Conservation (phyloP, 2,888 invertebrate genomes). For the Drosophila picticornis region DNA sequence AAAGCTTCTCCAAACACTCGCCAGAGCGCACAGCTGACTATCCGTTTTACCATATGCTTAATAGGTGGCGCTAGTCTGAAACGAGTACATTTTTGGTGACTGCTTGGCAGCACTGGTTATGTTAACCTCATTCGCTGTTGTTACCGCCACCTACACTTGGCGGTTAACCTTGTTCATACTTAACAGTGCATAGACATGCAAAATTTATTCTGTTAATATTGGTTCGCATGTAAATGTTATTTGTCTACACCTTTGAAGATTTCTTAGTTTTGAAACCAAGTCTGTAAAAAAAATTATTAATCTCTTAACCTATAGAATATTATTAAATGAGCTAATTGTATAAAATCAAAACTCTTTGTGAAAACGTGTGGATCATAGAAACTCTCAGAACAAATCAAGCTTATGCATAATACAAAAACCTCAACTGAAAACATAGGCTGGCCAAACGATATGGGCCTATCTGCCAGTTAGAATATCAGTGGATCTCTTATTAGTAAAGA, state of each 20-base stretch:
- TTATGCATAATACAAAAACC: not conserved
- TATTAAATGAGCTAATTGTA: not conserved
- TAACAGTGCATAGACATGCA: not conserved
- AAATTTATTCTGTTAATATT: not conserved
- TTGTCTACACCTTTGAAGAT: not conserved
- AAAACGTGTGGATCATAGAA: not conserved
- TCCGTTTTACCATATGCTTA: accelerated
- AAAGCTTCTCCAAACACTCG: not conserved
- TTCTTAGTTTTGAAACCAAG: not conserved
- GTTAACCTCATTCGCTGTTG: not conserved
- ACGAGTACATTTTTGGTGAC: accelerated
- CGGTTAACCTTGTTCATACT: not conserved
- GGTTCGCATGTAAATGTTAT: not conserved
- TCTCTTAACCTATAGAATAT: not conserved
- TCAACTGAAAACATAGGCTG: not conserved
- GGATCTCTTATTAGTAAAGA: too few species aligned
- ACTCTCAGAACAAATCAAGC: not conserved
- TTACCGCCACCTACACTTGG: conserved; percentile 30
- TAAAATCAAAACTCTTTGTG: not conserved
- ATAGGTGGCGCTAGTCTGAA: conserved; percentile 31
- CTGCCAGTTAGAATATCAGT: not conserved
- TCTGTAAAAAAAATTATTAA: not conserved
- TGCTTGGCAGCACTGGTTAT: conserved; percentile 3
- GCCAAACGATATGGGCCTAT: not conserved
- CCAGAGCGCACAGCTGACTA: not conserved